A percentile compares a stretch with the other conserved stretches of the same genome.
These are phyloP conservation scores for Halocaridina rubra DNA, from an alignment of 2,888 invertebrate species.

Conservation along the genomic window DNA sequence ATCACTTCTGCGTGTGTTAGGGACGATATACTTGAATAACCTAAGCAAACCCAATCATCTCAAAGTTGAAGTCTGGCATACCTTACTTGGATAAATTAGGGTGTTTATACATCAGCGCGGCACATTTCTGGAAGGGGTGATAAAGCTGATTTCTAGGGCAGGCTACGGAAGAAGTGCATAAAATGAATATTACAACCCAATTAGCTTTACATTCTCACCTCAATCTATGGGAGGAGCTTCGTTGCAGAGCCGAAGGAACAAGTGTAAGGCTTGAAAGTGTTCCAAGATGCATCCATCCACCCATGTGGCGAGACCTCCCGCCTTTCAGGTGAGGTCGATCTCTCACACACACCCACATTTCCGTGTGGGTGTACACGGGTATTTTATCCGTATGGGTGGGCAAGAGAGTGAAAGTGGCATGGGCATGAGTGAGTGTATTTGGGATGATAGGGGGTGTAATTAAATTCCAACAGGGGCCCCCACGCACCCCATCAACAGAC, in stretches of 20 bases:
- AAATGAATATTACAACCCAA: no score
- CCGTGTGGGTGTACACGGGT: neutral
- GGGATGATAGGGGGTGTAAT: slow-evolving; percentile 43
- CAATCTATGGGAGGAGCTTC: slow-evolving; percentile 11
- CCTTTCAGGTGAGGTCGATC: neutral
- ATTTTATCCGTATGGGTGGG: slow-evolving; percentile 18
- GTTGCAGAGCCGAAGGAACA: neutral
- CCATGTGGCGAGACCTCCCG: slow-evolving; percentile 22
- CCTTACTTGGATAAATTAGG: no score
- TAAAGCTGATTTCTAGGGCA: no score
- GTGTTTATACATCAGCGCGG: no score
- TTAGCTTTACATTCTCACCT: no score
- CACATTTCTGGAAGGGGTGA: no score
- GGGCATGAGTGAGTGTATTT: neutral
- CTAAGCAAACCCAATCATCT: no score
- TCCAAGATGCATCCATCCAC: slow-evolving; percentile 45
- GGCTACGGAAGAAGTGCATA: no score
- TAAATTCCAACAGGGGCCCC: slow-evolving; percentile 29
- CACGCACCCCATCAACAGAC: slow-evolving; percentile 42
- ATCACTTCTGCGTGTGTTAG: no score
- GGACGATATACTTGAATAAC: no score
- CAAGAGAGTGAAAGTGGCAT: slow-evolving; percentile 14
- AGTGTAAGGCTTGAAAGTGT: neutral
- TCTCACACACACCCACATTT: slow-evolving; percentile 37
- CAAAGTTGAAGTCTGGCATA: no score